Conservation (phyloP, 2,888 invertebrate genomes). For the Drepana falcataria region DNA sequence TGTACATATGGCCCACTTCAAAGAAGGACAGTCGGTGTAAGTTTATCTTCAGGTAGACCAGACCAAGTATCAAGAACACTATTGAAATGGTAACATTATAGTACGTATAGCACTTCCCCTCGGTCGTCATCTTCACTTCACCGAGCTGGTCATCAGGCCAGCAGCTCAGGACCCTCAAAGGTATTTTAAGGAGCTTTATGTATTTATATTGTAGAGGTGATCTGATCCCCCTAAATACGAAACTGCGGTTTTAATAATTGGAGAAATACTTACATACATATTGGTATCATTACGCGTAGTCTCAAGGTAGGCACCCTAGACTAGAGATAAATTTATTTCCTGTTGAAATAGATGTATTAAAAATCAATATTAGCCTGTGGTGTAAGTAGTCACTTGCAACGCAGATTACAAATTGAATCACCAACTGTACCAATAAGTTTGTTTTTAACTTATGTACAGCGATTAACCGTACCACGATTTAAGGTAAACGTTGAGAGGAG, state of each 20-base stretch:
- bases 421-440: too few species aligned
- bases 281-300: too few species aligned
- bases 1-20: neutral
- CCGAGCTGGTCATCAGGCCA: slow-evolving; percentile 26
- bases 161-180: slow-evolving; percentile 21
- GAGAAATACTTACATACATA: too few species aligned
- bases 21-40: neutral
- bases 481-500: too few species aligned
- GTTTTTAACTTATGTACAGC: too few species aligned
- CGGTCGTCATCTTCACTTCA: slow-evolving; percentile 19
- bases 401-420: too few species aligned
- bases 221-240: neutral
- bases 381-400: too few species aligned
- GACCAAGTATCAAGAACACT: slow-evolving; percentile 11
- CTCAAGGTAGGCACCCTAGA: too few species aligned
- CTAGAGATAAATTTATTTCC: too few species aligned
- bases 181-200: slow-evolving; percentile 16
- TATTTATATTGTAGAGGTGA: slow-evolving; percentile 5
- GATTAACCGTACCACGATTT: too few species aligned
- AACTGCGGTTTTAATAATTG: neutral
- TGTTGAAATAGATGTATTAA: too few species aligned
- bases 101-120: slow-evolving; percentile 6
- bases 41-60: slow-evolving; percentile 12
- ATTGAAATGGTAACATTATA: slow-evolving; percentile 8
- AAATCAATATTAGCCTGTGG: too few species aligned